phyloP scores from a whole-genome alignment of 2,113 vertebrate species.

The Cervus canadensis region DNA sequence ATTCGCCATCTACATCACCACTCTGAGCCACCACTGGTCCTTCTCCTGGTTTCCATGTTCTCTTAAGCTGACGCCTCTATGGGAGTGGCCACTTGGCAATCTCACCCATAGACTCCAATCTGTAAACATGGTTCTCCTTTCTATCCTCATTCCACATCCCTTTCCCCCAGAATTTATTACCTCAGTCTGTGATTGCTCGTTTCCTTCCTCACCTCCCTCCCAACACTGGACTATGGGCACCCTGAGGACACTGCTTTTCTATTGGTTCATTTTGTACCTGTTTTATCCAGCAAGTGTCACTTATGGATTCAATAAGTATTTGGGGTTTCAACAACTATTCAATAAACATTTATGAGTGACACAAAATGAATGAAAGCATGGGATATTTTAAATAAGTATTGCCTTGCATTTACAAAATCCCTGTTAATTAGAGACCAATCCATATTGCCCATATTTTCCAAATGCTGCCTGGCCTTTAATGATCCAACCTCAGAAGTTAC shows the following conservation, averaged over 20 bases:
- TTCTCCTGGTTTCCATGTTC: accelerated
- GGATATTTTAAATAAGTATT: not conserved
- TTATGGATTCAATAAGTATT: not conserved
- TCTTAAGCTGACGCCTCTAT: not conserved
- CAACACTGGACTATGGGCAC: not conserved
- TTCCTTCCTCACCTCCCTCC: not conserved
- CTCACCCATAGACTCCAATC: not conserved
- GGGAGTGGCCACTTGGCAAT: accelerated
- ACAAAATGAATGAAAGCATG: not conserved
- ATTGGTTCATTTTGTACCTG: not conserved
- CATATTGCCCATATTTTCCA: not conserved
- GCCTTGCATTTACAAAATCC: not conserved
- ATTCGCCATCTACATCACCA: accelerated
- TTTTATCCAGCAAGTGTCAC: not conserved
- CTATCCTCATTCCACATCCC: not conserved
- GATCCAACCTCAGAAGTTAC: not conserved
- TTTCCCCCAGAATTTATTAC: not conserved
- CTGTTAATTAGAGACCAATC: not conserved
- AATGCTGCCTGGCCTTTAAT: not conserved
- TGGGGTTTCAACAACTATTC: not conserved
- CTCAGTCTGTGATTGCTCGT: not conserved
- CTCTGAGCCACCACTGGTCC: too few relatives aligned
- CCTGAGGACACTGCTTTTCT: not conserved
- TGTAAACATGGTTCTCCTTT: not conserved
- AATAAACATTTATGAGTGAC: not conserved